Percentiles rank a stretch among this genome's conserved stretches.
Evolutionary conservation across 2,113 vertebrate genomes (phyloP).

Genomic region (Bucco capensis): DNA sequence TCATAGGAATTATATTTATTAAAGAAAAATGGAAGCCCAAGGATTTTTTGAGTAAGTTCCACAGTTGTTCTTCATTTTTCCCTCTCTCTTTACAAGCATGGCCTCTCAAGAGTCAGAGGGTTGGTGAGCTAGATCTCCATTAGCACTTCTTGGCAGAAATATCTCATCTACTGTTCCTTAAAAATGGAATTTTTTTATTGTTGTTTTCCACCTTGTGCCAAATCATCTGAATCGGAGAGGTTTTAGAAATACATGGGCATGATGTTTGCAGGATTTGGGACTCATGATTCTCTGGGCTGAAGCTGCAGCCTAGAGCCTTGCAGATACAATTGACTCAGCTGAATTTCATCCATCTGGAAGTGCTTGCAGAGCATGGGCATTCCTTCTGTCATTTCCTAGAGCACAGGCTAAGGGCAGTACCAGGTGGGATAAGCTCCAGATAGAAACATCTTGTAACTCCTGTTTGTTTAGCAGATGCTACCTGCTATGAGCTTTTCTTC

Average conservation of each 20-base stretch:
- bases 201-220: not conserved
- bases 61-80: not conserved
- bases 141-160: not conserved
- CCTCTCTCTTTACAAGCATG: not conserved
- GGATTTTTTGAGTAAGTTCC: constrained; percentile 91
- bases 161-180: not conserved
- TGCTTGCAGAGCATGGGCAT: not conserved
- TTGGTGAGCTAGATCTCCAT: not conserved
- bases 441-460: not conserved
- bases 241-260: not conserved
- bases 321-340: not conserved
- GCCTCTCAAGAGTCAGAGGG: not conserved
- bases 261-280: not conserved
- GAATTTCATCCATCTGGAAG: not conserved
- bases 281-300: not conserved
- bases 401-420: not conserved
- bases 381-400: not conserved
- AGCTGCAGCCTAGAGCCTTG: not conserved
- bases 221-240: not conserved
- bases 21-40: constrained; percentile 91
- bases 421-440: not conserved
- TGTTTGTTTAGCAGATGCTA: not conserved
- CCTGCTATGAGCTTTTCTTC: not conserved
- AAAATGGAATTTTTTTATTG: not conserved
- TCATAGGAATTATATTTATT: constrained; percentile 93